Conservation (phyloP, 92 coral and sea anemone species). For the Epizoanthus ramosus region DNA sequence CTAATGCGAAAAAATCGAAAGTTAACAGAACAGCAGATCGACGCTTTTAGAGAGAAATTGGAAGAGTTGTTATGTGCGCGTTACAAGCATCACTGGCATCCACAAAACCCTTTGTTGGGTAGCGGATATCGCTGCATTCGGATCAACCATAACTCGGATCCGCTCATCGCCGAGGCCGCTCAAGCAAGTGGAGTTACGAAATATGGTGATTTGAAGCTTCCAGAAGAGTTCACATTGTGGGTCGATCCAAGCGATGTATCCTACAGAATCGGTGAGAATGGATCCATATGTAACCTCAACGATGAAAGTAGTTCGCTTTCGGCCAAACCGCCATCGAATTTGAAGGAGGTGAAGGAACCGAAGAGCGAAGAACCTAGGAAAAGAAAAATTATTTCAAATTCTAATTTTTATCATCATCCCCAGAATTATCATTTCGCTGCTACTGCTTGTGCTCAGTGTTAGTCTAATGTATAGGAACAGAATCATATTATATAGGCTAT, state of each 20-base stretch:
- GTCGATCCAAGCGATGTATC: conserved; percentile 97
- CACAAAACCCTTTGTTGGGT: conserved; percentile 97
- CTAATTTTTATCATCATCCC: conserved; percentile 37
- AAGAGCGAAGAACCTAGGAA: conserved; percentile 54
- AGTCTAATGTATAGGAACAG: conserved; percentile 45
- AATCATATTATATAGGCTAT: conserved; percentile 33
- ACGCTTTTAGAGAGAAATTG: conserved; percentile 84
- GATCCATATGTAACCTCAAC: conserved; percentile 86
- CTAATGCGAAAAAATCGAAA: conserved; percentile 70
- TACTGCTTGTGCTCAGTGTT: conserved; percentile 78
- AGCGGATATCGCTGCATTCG: conserved; percentile 98
- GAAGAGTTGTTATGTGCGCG: conserved; percentile 94
- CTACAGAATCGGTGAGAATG: conserved; percentile 97
- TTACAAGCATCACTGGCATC: conserved; percentile 99
- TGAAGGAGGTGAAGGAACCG: conserved; percentile 66
- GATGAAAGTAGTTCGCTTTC: conserved; percentile 58
- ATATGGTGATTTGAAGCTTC: conserved; percentile 69
- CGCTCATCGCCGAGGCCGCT: conserved; percentile 86
- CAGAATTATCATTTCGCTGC: conserved; percentile 47
- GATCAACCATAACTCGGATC: conserved; percentile 90
- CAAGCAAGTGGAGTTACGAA: conserved; percentile 73
- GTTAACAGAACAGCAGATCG: conserved; percentile 78
- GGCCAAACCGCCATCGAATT: conserved; percentile 38
- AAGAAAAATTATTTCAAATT: conserved; percentile 66
- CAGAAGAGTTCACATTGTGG: conserved; percentile 97